Evolutionary conservation across 2,113 vertebrate species (phyloP).

Genomic region (Colinus virginianus): DNA sequence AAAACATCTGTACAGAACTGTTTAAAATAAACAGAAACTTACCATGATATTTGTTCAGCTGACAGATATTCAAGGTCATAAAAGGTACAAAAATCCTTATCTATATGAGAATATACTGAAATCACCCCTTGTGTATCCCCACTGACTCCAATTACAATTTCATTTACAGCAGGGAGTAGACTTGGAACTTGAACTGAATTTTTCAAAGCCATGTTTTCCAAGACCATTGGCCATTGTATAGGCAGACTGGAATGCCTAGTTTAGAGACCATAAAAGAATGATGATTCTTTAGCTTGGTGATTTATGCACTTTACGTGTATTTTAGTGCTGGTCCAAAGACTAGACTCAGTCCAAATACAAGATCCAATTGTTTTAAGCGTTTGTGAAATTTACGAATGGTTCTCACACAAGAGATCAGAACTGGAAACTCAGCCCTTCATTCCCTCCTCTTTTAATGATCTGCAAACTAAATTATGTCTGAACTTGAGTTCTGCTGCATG

Average conservation of each 20-base stretch:
- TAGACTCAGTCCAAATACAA: background rate
- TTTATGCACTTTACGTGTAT: background rate
- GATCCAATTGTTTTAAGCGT: background rate
- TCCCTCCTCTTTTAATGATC: background rate
- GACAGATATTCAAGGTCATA: constrained; percentile 74
- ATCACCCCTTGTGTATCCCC: background rate
- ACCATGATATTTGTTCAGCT: constrained; percentile 69
- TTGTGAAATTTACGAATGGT: background rate
- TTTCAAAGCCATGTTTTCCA: background rate
- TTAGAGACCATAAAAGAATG: background rate
- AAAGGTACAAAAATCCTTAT: constrained; percentile 79
- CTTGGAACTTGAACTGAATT: constrained; percentile 8
- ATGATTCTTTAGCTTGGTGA: background rate
- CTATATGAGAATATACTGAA: constrained; percentile 50
- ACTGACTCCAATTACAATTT: constrained; percentile 29
- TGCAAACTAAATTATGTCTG: background rate
- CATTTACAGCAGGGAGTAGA: constrained; percentile 48
- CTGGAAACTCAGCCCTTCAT: background rate
- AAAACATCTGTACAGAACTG: constrained; percentile 78
- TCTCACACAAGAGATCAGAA: background rate
- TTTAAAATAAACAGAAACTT: constrained; percentile 72
- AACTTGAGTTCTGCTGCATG: background rate
- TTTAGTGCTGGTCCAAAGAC: background rate
- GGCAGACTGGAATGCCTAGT: background rate
- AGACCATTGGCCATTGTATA: background rate